These are phyloP conservation scores for Pseudachorutes palmiensis DNA, from an alignment of 1,140 invertebrate genomes.

Conservation along the genomic window DNA sequence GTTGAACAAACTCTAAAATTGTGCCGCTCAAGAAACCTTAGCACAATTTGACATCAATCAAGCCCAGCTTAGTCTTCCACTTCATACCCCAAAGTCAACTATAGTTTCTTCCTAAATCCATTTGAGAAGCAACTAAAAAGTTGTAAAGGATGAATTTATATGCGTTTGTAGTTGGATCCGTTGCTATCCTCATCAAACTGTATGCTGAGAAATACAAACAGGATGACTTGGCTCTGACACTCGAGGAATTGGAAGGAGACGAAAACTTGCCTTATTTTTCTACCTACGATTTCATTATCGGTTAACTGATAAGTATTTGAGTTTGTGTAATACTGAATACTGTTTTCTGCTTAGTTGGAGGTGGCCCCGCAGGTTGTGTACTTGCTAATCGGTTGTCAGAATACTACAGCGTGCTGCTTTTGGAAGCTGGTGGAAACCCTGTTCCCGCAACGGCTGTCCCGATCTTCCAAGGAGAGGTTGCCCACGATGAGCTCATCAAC, in stretches of 20 bases:
- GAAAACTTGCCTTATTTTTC: neutral
- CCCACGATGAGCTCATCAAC: conserved; percentile 11
- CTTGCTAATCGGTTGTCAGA: conserved; percentile 8
- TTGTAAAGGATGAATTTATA: conserved; percentile 1
- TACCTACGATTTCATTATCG: conserved; percentile 10
- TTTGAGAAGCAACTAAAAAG: too few relatives aligned
- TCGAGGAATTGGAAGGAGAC: neutral
- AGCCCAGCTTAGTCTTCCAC: too few relatives aligned
- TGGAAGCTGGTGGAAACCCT: conserved; percentile 16
- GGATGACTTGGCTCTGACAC: neutral
- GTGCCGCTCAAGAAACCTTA: too few relatives aligned
- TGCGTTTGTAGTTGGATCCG: neutral
- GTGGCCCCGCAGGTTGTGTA: conserved; percentile 12
- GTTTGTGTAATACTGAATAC: too few relatives aligned
- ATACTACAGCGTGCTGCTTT: conserved; percentile 8
- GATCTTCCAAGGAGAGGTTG: neutral
- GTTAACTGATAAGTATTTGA: too few relatives aligned
- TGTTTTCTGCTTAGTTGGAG: conserved; percentile 17
- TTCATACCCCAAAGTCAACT: too few relatives aligned
- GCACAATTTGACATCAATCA: too few relatives aligned
- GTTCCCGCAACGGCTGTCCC: neutral
- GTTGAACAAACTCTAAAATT: too few relatives aligned
- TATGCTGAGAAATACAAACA: neutral
- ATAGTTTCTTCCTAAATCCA: too few relatives aligned
- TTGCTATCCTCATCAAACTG: neutral